Percentiles rank a stretch among this genome's conserved stretches.
Evolutionary conservation across 1,140 invertebrate species (phyloP).

Genomic region (Calosoma granatense): DNA sequence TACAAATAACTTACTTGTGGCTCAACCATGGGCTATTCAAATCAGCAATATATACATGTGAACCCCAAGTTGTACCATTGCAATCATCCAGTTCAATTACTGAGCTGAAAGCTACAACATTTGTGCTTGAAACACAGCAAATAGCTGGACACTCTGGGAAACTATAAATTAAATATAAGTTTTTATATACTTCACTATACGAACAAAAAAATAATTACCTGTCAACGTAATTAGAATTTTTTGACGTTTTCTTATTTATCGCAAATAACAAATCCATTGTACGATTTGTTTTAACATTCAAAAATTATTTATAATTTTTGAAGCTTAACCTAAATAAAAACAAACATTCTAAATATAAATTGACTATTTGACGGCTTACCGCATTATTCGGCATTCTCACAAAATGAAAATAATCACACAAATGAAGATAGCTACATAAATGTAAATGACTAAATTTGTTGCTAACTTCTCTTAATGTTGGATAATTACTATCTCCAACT

Average conservation of each 20-base stretch:
- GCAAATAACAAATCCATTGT: neutral
- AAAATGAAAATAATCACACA: too few relatives aligned
- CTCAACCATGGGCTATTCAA: slow-evolving; percentile 76
- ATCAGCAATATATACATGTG: slow-evolving; percentile 78
- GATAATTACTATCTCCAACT: too few relatives aligned
- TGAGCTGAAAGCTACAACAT: slow-evolving; percentile 72
- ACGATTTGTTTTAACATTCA: neutral
- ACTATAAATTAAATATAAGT: neutral
- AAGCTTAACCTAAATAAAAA: too few relatives aligned
- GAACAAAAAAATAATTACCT: neutral
- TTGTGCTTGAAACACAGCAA: slow-evolving; percentile 51
- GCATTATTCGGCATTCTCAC: too few relatives aligned
- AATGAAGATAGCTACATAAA: too few relatives aligned
- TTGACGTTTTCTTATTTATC: slow-evolving; percentile 12
- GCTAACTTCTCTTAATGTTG: too few relatives aligned
- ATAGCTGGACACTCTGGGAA: neutral
- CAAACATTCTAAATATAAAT: too few relatives aligned
- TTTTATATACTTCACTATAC: neutral
- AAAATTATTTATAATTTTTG: too few relatives aligned
- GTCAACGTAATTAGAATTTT: neutral
- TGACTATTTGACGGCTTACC: too few relatives aligned
- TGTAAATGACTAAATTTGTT: too few relatives aligned
- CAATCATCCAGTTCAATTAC: slow-evolving; percentile 55
- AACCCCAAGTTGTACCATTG: slow-evolving; percentile 56
- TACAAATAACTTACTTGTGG: slow-evolving; percentile 50